Evolutionary conservation across 2,113 vertebrate genomes (phyloP), one percentile per base, ranked within the genome.

Genomic region (Taxidea taxus): DNA sequence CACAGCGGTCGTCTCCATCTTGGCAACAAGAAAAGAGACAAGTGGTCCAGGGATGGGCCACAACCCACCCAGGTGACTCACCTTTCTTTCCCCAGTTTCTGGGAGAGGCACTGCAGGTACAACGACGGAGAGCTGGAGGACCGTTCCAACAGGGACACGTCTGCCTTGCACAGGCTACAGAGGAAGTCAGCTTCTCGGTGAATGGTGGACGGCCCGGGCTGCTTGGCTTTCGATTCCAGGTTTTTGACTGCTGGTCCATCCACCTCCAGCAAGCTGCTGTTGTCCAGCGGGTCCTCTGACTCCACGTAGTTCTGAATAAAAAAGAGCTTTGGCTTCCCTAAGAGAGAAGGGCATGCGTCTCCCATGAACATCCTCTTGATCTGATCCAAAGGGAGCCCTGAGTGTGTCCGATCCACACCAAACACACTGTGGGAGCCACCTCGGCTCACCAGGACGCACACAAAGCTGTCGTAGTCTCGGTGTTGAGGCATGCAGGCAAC

Each of bases 281-380:
- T 80, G 68, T 97, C 96, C 20, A 51, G 93, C 4, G 72, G 91
- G 77, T 81, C 91, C 85, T 98, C 96, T 7, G 97, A 74, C 16
- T 98, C 94, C 23, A 98, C 72, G 49, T 99, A 99, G 92, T 97
- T 99, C 98, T 99, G 99, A 98, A 99, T 99, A 93, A 99, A 99
- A 98, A 99, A 99, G 72, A 99, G 98, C 85, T 99, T 99, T 0
- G 99, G 99, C 96, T 99, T 99, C 82, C 99, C 99, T 0, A 97
- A 82, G 96, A 99, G 98, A 56, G 87, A 97, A 15, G 99, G 99
- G 92, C 99, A 99, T 0, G 8, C 51, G 0, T 99, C 98, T 4
- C 98, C 98, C 23, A 96, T 98, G 80, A 99, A 99, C 42, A 99
- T 98, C 16, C 90, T 97, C 83, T 98, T 99, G 96, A 99, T 68